Percentiles rank a stretch among this genome's conserved stretches.
Conservation (phyloP, 2,888 invertebrate genomes). For the Platypus cylindrus region DNA sequence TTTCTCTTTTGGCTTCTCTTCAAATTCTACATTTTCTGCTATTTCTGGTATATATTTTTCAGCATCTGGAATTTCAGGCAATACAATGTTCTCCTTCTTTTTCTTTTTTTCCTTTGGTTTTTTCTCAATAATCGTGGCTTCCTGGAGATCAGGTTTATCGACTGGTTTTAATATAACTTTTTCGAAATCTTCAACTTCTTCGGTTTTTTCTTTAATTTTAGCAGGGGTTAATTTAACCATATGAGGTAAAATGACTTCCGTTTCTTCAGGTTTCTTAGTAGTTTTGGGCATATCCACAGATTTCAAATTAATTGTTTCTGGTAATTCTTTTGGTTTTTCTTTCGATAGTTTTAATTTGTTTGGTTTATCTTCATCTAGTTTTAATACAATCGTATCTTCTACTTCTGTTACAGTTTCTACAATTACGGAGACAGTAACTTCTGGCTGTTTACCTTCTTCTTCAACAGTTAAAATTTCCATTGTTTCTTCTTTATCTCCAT, state of each 20-base stretch:
- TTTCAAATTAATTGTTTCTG: constrained; percentile 30
- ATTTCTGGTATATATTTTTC: constrained; percentile 25
- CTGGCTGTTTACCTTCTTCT: constrained; percentile 25
- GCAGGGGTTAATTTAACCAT: constrained; percentile 20
- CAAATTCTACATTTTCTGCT: constrained; percentile 23
- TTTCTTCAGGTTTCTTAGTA: constrained; percentile 19
- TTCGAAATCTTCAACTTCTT: constrained; percentile 28
- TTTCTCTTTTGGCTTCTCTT: constrained; percentile 22
- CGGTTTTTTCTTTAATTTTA: constrained; percentile 18
- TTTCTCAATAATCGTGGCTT: constrained; percentile 21
- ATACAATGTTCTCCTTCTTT: constrained; percentile 18
- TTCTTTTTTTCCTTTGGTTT: constrained; percentile 20
- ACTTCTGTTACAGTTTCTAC: constrained; percentile 45
- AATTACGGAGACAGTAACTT: constrained; percentile 30
- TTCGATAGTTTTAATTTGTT: constrained; percentile 28
- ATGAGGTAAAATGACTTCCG: constrained; percentile 18
- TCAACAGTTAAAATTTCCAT: constrained; percentile 35
- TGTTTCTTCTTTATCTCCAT: constrained; percentile 28
- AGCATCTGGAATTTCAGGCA: constrained; percentile 23
- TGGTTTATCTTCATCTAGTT: constrained; percentile 32
- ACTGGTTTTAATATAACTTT: constrained; percentile 29
- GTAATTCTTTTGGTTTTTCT: constrained; percentile 24
- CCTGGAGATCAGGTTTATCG: constrained; percentile 18
- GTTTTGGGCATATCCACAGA: constrained; percentile 12
- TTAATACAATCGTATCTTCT: constrained; percentile 45